Conservation (phyloP, 2,113 vertebrate genomes). For the Carollia perspicillata region DNA sequence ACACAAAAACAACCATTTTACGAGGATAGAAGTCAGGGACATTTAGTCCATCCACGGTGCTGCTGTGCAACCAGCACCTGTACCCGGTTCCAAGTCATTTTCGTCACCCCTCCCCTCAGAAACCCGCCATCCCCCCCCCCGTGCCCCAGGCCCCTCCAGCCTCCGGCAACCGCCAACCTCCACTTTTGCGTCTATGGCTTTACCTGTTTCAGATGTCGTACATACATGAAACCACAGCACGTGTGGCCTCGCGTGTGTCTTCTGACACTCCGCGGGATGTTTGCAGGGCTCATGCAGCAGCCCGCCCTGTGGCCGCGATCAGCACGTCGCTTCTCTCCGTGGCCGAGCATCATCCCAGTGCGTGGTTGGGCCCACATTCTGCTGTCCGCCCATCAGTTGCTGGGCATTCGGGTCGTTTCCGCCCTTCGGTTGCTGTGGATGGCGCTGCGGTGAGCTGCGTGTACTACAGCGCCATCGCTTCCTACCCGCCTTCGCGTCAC, state of each 20-base stretch:
- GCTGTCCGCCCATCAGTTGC: background rate
- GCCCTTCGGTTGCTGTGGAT: background rate
- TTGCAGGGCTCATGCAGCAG: background rate
- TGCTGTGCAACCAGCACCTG: background rate
- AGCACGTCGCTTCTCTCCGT: fast-evolving
- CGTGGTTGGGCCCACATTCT: fast-evolving
- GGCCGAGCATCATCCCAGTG: background rate
- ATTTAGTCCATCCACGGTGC: background rate
- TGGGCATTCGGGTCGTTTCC: background rate
- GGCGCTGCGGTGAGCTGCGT: background rate
- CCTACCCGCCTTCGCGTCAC: background rate
- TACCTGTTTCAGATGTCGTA: background rate
- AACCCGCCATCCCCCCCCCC: background rate
- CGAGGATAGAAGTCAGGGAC: background rate
- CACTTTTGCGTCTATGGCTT: background rate
- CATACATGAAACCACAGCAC: background rate
- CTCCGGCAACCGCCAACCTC: background rate
- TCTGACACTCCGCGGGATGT: background rate
- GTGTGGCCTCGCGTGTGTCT: background rate
- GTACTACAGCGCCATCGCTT: too few species aligned
- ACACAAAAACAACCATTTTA: background rate
- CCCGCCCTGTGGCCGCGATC: background rate
- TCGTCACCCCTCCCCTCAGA: background rate
- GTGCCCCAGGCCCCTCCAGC: fast-evolving
- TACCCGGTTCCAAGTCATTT: background rate